phyloP scores from a whole-genome alignment of 2,888 invertebrate genomes.

The Gisinianus flammeolus region DNA sequence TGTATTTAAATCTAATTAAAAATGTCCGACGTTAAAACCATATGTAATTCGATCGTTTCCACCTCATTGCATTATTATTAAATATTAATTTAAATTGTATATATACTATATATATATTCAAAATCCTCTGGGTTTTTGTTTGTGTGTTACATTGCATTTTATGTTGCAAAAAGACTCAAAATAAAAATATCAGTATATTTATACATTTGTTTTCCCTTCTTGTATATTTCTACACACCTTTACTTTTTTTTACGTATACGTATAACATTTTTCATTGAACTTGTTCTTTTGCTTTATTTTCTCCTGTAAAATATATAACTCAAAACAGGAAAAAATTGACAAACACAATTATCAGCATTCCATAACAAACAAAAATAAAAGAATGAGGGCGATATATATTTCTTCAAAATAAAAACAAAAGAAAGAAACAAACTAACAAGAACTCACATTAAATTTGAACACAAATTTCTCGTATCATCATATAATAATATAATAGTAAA shows the following conservation, averaged over 20 bases:
- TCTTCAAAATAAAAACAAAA: not conserved
- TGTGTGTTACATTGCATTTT: not conserved
- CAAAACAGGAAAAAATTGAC: too few relatives aligned
- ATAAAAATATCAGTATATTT: not conserved
- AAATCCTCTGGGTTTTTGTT: too few relatives aligned
- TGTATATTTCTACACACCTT: not conserved
- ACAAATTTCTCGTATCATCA: not conserved
- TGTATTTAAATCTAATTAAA: not conserved
- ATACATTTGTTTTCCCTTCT: too few relatives aligned
- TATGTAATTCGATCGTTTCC: conserved; percentile 41
- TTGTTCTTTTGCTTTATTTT: too few relatives aligned
- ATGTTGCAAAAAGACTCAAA: not conserved
- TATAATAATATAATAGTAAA: too few relatives aligned
- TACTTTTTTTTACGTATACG: conserved; percentile 2
- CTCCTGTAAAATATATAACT: too few relatives aligned
- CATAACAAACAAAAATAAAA: conserved; percentile 6
- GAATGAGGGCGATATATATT: not conserved
- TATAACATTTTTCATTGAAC: not conserved
- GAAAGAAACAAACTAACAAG: conserved; percentile 3
- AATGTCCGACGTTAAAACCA: conserved; percentile 36
- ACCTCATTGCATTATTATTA: conserved; percentile 29
- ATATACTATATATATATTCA: too few relatives aligned
- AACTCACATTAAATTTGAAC: conserved; percentile 2
- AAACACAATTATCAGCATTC: too few relatives aligned
- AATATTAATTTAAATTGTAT: not conserved